Evolutionary conservation across 2,888 invertebrate genomes (phyloP), one percentile per base, ranked within the genome.

Genomic region (Xestobium rufovillosum): DNA sequence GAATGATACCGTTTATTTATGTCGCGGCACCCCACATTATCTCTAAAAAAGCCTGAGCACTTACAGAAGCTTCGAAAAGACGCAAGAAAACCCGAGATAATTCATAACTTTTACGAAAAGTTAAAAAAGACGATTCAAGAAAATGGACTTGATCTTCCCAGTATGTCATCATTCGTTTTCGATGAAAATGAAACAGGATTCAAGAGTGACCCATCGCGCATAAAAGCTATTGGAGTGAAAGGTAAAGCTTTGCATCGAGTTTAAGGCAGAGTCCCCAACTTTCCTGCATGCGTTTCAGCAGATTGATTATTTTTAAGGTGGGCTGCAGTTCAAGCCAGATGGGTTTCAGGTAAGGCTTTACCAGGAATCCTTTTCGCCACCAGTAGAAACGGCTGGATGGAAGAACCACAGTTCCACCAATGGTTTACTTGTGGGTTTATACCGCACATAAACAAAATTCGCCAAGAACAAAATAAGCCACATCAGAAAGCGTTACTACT

Each of bases 321-420:
- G 15, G 31, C 16, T 12, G 27, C 36, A 13, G 41, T 48, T 6
- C 47, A 43, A 36, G 31, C 43, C 3, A 4, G 34, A 4, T 34
- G 26, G 34, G 25, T 25, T n/a, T 34, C 34, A 9, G 4, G 6
- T 3, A 31, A 25, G 3, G 16, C 41, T 14, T 39, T 34, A 26
- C 41, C 41, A 14, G 42, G 44, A 14, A 45, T 43, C n/a, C 16
- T 41, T 14, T 45, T 44, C 27, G 31, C 43, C 3, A 41, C 36
- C 6, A 36, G 43, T 14, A 30, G 28, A 8, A 47, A 48, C 28
- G 48, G 46, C 6, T 47, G 46, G 44, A 48, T 48, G 46, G 44
- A 47, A 32, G 34, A 34, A 26, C 34, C 34, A 4, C 23, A 34
- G 9, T 34, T 34, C 13, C 26, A 8, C 12, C 3, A 31, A 8